These are phyloP conservation scores for Eulimnadia texana DNA, from an alignment of 1,140 invertebrate species.

Conservation along the genomic window DNA sequence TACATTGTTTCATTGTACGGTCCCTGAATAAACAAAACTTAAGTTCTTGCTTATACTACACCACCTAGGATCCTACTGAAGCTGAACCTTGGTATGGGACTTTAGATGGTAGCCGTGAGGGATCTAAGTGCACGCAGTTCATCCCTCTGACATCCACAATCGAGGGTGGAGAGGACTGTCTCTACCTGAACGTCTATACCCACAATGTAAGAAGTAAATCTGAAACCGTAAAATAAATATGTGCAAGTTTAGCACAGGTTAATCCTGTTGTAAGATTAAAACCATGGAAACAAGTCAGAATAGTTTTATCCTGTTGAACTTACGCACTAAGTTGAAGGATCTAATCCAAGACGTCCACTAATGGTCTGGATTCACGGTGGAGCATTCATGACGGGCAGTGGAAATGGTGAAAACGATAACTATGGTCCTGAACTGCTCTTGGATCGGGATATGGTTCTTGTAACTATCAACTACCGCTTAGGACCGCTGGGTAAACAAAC, in stretches of 20 bases:
- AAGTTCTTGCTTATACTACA: too few relatives aligned
- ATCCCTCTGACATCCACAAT: neutral
- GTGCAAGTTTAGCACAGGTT: too few relatives aligned
- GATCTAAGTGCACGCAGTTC: neutral
- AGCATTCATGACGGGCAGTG: constrained; percentile 44
- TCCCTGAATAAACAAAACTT: too few relatives aligned
- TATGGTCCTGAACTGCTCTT: constrained; percentile 57
- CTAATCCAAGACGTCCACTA: constrained; percentile 36
- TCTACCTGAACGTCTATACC: constrained; percentile 18
- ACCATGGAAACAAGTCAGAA: too few relatives aligned
- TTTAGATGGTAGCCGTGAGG: neutral
- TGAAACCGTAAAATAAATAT: too few relatives aligned
- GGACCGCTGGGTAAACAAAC: constrained; percentile 41
- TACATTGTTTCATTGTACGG: too few relatives aligned
- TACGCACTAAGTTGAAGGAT: too few relatives aligned
- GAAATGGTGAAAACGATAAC: constrained; percentile 43
- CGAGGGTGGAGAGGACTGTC: constrained; percentile 18
- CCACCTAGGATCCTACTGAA: neutral
- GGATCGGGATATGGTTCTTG: constrained; percentile 54
- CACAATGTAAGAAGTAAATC: too few relatives aligned
- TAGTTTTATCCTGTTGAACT: too few relatives aligned
- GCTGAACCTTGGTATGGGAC: neutral
- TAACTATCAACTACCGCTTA: constrained; percentile 63
- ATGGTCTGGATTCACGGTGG: constrained; percentile 64
- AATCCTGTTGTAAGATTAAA: too few relatives aligned